A percentile compares a stretch with the other conserved stretches of the same genome.
Conservation (phyloP, 2,888 invertebrate species). For the Protodeltote pygarga region DNA sequence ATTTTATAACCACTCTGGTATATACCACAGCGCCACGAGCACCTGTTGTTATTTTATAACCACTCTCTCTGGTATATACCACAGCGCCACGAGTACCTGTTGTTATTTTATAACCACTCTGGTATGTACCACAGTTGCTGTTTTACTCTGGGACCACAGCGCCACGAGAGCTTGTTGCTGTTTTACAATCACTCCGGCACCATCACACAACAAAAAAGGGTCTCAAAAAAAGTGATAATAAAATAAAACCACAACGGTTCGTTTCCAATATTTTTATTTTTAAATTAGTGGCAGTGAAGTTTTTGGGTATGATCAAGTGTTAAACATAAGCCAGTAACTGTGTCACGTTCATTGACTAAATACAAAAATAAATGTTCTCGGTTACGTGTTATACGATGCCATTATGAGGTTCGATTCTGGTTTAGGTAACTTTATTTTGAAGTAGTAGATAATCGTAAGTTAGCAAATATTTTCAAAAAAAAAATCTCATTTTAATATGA, state of each 20-base stretch:
- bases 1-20: no score
- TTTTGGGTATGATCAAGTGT: constrained; percentile 74
- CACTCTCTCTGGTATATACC: no score
- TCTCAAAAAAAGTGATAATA: background rate
- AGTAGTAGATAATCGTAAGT: constrained; percentile 7
- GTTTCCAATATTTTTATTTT: constrained; percentile 86
- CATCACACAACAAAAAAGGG: background rate
- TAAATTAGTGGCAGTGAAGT: constrained; percentile 87
- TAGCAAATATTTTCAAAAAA: no score
- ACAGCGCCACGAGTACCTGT: no score
- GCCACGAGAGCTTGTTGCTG: no score
- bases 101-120: no score
- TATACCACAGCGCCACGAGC: no score
- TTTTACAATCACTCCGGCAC: no score
- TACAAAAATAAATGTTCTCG: constrained; percentile 67
- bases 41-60: no score
- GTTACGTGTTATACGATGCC: constrained; percentile 39
- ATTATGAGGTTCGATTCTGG: constrained; percentile 17
- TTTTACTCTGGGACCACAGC: no score
- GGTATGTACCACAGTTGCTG: no score
- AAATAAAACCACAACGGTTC: constrained; percentile 48
- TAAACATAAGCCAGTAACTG: constrained; percentile 76
- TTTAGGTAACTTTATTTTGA: constrained; percentile 33
- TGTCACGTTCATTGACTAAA: constrained; percentile 63
- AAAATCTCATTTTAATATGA: no score